Percentiles rank a stretch among this genome's conserved stretches.
Conservation (phyloP, 2,113 vertebrate genomes). For the Chlorocebus sabaeus region DNA sequence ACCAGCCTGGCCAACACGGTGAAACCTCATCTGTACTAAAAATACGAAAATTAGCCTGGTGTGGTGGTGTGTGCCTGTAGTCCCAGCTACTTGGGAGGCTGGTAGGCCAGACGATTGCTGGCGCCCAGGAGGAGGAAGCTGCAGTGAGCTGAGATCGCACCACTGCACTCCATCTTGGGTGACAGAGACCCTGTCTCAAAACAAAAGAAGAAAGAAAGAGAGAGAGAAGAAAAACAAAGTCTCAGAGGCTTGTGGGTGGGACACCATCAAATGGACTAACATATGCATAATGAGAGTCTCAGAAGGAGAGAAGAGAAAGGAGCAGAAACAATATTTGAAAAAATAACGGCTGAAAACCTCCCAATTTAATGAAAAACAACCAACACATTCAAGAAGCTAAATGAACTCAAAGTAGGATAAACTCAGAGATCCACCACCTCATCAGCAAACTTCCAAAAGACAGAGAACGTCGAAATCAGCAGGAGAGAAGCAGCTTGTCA, state of each 20-base stretch:
- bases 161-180: too few relatives aligned
- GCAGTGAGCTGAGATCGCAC: too few relatives aligned
- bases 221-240: background rate
- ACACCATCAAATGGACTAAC: background rate
- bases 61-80: too few relatives aligned
- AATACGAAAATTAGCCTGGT: too few relatives aligned
- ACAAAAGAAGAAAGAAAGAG: too few relatives aligned
- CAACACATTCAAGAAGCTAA: background rate
- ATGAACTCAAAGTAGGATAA: background rate
- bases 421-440: background rate
- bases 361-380: background rate
- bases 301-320: background rate
- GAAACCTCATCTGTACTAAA: too few relatives aligned
- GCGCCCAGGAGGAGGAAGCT: too few relatives aligned
- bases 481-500: background rate
- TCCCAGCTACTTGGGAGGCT: too few relatives aligned
- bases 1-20: too few relatives aligned
- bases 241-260: background rate
- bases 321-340: background rate
- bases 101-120: too few relatives aligned
- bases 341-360: background rate
- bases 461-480: background rate
- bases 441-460: background rate
- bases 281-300: background rate
- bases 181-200: too few relatives aligned